Evolutionary conservation across 2,113 vertebrate genomes (phyloP).

Genomic region (Mustela nigripes): DNA sequence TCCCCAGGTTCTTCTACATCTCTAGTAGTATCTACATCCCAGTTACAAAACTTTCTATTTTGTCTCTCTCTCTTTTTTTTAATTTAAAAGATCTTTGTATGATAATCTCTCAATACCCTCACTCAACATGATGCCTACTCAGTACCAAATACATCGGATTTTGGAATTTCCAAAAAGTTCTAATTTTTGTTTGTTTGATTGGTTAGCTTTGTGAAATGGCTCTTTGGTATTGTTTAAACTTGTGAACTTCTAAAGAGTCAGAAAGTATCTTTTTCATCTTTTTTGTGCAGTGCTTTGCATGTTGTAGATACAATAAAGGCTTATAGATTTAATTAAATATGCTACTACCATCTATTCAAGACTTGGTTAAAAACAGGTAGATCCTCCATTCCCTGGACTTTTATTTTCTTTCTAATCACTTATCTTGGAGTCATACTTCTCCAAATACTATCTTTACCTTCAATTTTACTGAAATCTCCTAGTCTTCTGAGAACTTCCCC

Average conservation of each 20-base stretch:
- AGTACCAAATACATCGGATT: not conserved
- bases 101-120: not conserved
- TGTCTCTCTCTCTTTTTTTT: not conserved
- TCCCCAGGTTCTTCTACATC: not conserved
- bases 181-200: not conserved
- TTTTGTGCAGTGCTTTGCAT: not conserved
- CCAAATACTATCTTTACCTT: not conserved
- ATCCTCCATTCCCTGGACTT: not conserved
- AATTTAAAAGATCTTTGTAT: not conserved
- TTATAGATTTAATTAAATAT: not conserved
- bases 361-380: not conserved
- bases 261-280: not conserved
- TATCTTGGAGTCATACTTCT: not conserved
- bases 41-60: slow-evolving; percentile 18
- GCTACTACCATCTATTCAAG: not conserved
- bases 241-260: not conserved
- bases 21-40: not conserved
- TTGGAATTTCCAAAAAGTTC: not conserved
- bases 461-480: not conserved
- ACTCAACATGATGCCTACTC: not conserved
- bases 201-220: not conserved
- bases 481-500: not conserved
- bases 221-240: not conserved
- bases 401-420: not conserved
- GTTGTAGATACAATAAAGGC: not conserved